Conservation (phyloP, 2,113 vertebrate genomes). For the Callipepla californica region DNA sequence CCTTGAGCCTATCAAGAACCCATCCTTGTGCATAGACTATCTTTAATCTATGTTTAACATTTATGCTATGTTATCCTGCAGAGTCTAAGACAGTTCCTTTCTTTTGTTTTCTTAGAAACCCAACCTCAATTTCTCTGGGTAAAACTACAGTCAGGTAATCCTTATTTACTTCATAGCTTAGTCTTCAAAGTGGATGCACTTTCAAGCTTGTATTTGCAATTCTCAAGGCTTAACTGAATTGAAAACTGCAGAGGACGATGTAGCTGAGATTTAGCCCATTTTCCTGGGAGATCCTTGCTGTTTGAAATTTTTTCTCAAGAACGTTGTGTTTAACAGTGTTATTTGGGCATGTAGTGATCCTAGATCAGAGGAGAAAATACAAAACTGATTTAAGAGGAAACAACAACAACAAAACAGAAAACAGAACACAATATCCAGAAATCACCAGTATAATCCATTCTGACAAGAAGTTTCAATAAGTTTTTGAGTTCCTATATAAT, state of each 20-base stretch:
- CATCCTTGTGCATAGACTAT: neutral
- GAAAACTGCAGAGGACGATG: neutral
- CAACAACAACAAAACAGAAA: no score
- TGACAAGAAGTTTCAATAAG: neutral
- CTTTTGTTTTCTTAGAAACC: neutral
- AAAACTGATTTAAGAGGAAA: neutral
- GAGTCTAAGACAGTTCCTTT: neutral
- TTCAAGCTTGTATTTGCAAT: constrained; percentile 7
- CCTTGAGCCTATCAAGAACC: neutral
- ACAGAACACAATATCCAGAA: neutral
- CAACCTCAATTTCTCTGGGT: neutral
- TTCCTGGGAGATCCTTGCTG: neutral
- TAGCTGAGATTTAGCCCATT: neutral
- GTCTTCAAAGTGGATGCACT: neutral
- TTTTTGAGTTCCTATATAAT: neutral
- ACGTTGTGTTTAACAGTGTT: neutral
- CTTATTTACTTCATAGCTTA: neutral
- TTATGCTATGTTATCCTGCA: neutral
- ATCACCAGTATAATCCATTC: neutral
- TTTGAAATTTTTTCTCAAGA: neutral
- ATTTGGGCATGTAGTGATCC: neutral
- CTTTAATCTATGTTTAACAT: neutral
- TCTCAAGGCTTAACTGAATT: neutral
- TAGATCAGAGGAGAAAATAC: neutral
- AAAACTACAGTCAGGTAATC: neutral